These are phyloP conservation scores for Sipha flava DNA, from an alignment of 1,140 invertebrate genomes.

Conservation along the genomic window DNA sequence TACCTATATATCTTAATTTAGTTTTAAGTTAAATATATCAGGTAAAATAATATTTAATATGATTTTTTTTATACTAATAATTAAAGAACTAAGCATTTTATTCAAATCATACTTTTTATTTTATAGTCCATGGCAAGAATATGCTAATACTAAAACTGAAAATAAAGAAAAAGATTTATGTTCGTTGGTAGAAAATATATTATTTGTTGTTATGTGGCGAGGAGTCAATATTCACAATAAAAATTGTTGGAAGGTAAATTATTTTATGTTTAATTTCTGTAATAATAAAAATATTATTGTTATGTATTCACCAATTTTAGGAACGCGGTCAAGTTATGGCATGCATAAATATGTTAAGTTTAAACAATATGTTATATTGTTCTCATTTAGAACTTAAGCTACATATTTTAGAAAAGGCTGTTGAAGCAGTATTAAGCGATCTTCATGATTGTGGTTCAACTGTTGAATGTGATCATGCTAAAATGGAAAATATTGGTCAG, in stretches of 20 bases:
- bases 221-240: conserved; percentile 52
- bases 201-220: conserved; percentile 55
- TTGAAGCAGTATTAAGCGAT: conserved; percentile 52
- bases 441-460: conserved; percentile 48
- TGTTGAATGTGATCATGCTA: conserved; percentile 19
- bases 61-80: no score
- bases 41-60: no score
- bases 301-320: conserved; percentile 38
- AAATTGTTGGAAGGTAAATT: conserved; percentile 50
- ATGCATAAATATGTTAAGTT: conserved; percentile 52
- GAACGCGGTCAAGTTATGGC: conserved; percentile 55
- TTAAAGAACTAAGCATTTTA: no score
- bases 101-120: conserved; percentile 8
- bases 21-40: no score
- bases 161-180: conserved; percentile 52
- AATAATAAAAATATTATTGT: background rate
- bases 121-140: conserved; percentile 38
- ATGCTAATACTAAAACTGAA: conserved; percentile 43
- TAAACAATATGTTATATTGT: conserved; percentile 52
- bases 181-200: conserved; percentile 50
- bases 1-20: no score
- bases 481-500: conserved; percentile 51
- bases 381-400: conserved; percentile 52
- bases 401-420: conserved; percentile 53
- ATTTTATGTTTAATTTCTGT: background rate